Evolutionary conservation across 1,140 invertebrate species (phyloP), one percentile per base, ranked within the genome.

Genomic region (Drosophila guanche): DNA sequence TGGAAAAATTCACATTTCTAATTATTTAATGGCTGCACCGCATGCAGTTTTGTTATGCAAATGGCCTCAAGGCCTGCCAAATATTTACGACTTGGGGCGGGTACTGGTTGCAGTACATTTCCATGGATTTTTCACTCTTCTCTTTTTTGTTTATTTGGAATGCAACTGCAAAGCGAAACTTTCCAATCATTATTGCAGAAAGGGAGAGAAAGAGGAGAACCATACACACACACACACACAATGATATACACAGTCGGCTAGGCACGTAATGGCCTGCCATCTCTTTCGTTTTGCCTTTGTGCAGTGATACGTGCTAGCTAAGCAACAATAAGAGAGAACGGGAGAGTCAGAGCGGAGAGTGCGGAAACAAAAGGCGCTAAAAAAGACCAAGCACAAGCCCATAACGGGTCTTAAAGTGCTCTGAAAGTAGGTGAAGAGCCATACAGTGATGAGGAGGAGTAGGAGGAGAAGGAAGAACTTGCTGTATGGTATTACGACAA

Each of bases 41-140:
- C 83, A 88, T 88, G 83, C 83, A 88, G 83, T 88, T 88, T 79
- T 88, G 83, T 89, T 88, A 88, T 88, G 84, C 73, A 88, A 88
- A 88, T 88, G 83, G 74, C 70, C 74, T 46, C 56, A 42, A 79
- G 47, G 43, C 33, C 71, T 69, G 81, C 79, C 77, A 78, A 86
- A 86, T 86, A 86, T 86, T 86, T 86, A 86, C 78, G 81, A 57
- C 60, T 65, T 22, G 68, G 66, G 62, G 59, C 57, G 62, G 71
- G 59, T 42, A 4, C 59, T 46, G 68, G 68, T 60, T 76, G 77
- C 63, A 86, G 77, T 88, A 78, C 57, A 78, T 81, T 81, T 77
- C 59, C 72, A 50, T 73, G 68, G 46, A 69, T 42, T 71, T 50
- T 52, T 52, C 47, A 20, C 50, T 50, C 23, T 1, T 37, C 5